phyloP scores from a whole-genome alignment of 2,888 invertebrate genomes.

The Cantharis rufa region DNA sequence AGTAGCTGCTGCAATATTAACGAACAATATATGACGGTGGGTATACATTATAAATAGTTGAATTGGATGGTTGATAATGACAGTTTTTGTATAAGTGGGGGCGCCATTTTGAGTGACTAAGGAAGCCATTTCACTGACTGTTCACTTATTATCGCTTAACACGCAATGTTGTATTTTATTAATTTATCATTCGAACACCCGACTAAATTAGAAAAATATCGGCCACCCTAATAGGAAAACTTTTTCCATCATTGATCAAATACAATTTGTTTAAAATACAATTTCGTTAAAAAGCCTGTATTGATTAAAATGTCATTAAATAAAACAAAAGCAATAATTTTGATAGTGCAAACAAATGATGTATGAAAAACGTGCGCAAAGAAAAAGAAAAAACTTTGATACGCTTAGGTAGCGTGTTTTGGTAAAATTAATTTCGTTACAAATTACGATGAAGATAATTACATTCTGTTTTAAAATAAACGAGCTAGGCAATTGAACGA shows the following conservation, averaged over 20 bases:
- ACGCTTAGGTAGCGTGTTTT: background rate
- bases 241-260: background rate
- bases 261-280: background rate
- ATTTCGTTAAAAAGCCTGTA: background rate
- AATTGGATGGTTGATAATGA: conserved; percentile 32
- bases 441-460: conserved; percentile 38
- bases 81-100: conserved; percentile 33
- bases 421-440: conserved; percentile 29
- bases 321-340: background rate
- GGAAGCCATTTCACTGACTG: conserved; percentile 34
- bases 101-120: conserved; percentile 37
- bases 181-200: conserved; percentile 24
- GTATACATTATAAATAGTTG: conserved; percentile 28
- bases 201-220: conserved; percentile 15
- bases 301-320: background rate
- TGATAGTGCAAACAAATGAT: background rate
- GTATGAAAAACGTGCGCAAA: background rate
- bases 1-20: conserved; percentile 28
- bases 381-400: background rate
- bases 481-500: conserved; percentile 43
- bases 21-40: conserved; percentile 7
- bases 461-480: conserved; percentile 42
- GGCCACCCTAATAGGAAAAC: conserved; percentile 3
- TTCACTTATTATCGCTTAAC: conserved; percentile 34
- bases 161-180: conserved; percentile 35